These are phyloP conservation scores for Eledone cirrhosa DNA, from an alignment of 2,888 invertebrate genomes.

Conservation along the genomic window DNA sequence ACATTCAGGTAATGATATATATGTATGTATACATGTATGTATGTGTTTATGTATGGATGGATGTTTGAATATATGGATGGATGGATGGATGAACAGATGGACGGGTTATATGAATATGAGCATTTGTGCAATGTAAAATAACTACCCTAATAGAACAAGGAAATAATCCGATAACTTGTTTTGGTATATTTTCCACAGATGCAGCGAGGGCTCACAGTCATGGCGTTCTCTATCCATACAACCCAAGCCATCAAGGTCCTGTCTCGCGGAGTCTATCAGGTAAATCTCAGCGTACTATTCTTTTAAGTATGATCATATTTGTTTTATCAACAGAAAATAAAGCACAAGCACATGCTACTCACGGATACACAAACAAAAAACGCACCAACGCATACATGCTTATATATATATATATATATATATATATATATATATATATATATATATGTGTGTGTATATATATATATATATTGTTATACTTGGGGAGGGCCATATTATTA, in stretches of 20 bases:
- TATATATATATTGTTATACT: too few relatives aligned
- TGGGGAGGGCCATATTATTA: too few relatives aligned
- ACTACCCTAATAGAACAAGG: not conserved
- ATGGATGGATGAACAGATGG: not conserved
- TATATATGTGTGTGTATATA: not conserved
- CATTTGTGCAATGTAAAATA: not conserved
- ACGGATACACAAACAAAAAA: too few relatives aligned
- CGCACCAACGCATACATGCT: not conserved
- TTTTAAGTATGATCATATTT: too few relatives aligned
- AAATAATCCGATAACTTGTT: conserved; percentile 11
- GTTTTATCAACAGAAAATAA: too few relatives aligned
- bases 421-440: not conserved
- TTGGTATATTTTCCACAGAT: conserved; percentile 24
- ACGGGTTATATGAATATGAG: not conserved
- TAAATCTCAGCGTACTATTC: too few relatives aligned
- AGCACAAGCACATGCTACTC: too few relatives aligned
- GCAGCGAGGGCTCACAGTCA: conserved; percentile 27
- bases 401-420: not conserved
- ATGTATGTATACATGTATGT: not conserved
- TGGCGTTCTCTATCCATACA: conserved; percentile 26
- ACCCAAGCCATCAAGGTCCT: conserved; percentile 26
- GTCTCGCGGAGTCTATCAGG: conserved; percentile 25
- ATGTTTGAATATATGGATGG: not conserved
- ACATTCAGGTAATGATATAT: too few relatives aligned
- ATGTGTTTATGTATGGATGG: not conserved